Evolutionary conservation across 2,888 invertebrate species (phyloP), one percentile per base, ranked within the genome.

Genomic region (Aspidiotus destructor): DNA sequence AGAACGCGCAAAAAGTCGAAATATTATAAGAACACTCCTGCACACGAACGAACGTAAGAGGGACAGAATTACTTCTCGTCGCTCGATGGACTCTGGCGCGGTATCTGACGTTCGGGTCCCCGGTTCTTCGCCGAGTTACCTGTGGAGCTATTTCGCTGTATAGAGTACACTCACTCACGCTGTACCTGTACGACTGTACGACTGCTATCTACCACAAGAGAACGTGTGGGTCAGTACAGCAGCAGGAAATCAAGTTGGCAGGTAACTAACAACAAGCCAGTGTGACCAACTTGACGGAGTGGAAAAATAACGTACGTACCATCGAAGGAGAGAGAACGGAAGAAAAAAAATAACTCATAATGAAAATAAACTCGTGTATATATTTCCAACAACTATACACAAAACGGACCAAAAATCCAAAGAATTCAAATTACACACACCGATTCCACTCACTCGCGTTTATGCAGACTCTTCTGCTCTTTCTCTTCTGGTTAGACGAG

Each of bases 251-350:
- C 63, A 65, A 65, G 16, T 42, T 15, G 65, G 42, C 57, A 67
- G 67, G 67, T 67, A 67, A 67, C 67, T 60, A 67, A 67, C 67
- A 67, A 67, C 67, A 67, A 67, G 65, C 57, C 67, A 67, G 67
- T 67, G 67, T 67, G 67, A 60, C 67, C 67, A 67, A 60, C 52
- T 65, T 17, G 58, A 58, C 58, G 40, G 40, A 58, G 48, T 40
- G 58, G 13, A 58, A 58, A 52, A 44, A 60, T 44, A 5, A 10
- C 8, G 42, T 16, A 41, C 10, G n/a, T 28, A 28, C 28, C 28
- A 28, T 28, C 28, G 28, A 28, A 28, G 28, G 28, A 28, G 58
- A 58, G 28, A 13, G 40, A 58, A n/a, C 58, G 58, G 13, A 58
- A 58, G 40, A 44, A 60, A 62, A 52, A 62, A 48, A 44, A 52